Base-by-base conservation (phyloP, 2,797 vertebrate species). In the Channa striata region DNA sequence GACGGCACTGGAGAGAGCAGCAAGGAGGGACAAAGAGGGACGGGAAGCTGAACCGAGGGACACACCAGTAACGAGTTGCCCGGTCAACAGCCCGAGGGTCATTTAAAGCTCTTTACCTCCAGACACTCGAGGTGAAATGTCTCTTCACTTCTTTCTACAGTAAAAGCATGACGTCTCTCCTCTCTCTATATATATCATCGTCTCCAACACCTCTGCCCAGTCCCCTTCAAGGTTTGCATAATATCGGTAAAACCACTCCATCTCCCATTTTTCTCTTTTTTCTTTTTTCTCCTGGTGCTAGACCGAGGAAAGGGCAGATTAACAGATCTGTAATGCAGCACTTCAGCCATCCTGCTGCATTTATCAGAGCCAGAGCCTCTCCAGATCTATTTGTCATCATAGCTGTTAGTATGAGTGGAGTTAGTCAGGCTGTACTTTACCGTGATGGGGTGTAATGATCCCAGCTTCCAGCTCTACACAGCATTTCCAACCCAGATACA, bases 401-500 rank as follows among this genome's bases (percentile, higher is more conserved):
- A 50, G 66, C 75, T 66, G 47, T 77, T 67, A 62, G 60, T 66
- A 25, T 36, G 53, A 77, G 65, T 78, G 66, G 56, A 81, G 68
- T 73, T 73, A 80, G 60, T 78, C 68, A 79, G 59, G 56, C 61
- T 71, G 61, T 77, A 73, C 68, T 76, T 78, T 71, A 58, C 59
- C 16, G 40, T 78, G 73, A 84, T 80, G 58, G 68, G 63, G 50
- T 70, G 65, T 78, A 79, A 84, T 84, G 76, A 83, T 61, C 73
- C 69, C 47, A 51, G 62, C 51, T 74, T 63, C 47, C 66, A 72
- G 30, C 68, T 33, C 61, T 8, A 44, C 37, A 64, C 54, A 68
- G 19, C 17, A 43, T 25, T 23, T 30, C 60, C 46, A 42, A 19
- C 40, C 1, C 23, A 20, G 69, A 72, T 16, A 52, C 42, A 77